Conservation (phyloP, 2,113 vertebrate species). For the Pygoscelis antarcticus region DNA sequence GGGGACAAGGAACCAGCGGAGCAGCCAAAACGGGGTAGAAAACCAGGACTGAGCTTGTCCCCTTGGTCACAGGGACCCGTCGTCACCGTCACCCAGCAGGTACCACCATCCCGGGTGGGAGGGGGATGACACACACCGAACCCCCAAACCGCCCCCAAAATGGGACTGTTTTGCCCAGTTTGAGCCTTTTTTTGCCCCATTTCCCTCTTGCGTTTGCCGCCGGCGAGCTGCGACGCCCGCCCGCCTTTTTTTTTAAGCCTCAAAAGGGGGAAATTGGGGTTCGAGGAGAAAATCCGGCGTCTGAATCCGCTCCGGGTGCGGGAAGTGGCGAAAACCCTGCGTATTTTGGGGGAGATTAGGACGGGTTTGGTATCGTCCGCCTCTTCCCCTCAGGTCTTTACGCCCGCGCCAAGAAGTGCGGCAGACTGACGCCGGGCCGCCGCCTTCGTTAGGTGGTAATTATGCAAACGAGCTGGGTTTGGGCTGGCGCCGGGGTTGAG, state of each 20-base stretch:
- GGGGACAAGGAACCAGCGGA: background rate
- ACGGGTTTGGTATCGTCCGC: background rate
- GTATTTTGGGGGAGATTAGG: background rate
- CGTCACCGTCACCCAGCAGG: background rate
- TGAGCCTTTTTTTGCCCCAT: background rate
- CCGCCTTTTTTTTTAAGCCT: background rate
- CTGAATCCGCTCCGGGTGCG: fast-evolving
- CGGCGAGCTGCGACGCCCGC: too few relatives aligned
- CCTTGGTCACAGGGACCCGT: background rate
- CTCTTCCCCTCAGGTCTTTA: background rate
- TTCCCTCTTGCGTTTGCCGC: background rate
- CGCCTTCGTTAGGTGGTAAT: background rate
- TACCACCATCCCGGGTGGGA: background rate
- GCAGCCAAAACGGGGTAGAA: background rate
- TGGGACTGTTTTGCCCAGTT: background rate
- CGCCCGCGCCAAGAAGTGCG: fast-evolving
- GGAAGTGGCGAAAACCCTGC: background rate
- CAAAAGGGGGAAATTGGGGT: background rate
- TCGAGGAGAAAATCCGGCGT: fast-evolving
- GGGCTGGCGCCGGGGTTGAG: background rate
- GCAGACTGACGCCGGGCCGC: background rate
- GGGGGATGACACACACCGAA: too few relatives aligned
- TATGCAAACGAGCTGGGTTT: background rate
- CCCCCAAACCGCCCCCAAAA: background rate
- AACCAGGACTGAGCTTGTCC: background rate